phyloP scores from a whole-genome alignment of 2,113 vertebrate genomes.

The Turnix velox region DNA sequence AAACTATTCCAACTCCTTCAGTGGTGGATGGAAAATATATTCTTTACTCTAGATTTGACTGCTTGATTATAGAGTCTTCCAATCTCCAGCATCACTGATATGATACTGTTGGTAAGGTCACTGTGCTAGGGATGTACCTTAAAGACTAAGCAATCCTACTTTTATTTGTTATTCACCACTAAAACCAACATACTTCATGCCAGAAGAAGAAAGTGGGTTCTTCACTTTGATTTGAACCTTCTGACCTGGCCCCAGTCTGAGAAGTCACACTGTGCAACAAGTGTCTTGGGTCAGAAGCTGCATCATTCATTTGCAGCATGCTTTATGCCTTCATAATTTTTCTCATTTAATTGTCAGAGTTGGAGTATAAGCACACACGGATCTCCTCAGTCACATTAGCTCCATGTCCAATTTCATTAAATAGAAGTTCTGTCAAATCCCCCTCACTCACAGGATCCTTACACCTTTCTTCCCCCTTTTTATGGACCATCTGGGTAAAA shows the following conservation, averaged over 20 bases:
- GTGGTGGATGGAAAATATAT: not conserved
- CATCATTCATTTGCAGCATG: not conserved
- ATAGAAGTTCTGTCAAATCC: not conserved
- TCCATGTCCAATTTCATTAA: not conserved
- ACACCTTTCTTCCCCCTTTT: not conserved
- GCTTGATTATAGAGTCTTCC: not conserved
- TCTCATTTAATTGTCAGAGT: not conserved
- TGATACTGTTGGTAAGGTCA: too few species aligned
- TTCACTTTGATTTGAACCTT: not conserved
- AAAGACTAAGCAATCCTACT: not conserved
- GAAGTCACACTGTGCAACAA: not conserved
- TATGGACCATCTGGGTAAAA: not conserved
- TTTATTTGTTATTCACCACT: not conserved
- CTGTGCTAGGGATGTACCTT: too few species aligned
- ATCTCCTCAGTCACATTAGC: not conserved
- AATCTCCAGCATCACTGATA: not conserved
- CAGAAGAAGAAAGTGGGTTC: not conserved
- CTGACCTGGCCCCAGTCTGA: not conserved
- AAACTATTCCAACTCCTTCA: not conserved
- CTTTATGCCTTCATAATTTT: not conserved
- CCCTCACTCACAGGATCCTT: not conserved
- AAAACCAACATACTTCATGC: not conserved
- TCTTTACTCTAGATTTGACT: not conserved
- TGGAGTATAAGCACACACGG: accelerated
- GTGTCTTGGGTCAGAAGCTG: not conserved